A percentile compares a stretch with the other conserved stretches of the same genome.
Evolutionary conservation across 2,888 invertebrate species (phyloP).

Genomic region (Azorinus chamasolen): DNA sequence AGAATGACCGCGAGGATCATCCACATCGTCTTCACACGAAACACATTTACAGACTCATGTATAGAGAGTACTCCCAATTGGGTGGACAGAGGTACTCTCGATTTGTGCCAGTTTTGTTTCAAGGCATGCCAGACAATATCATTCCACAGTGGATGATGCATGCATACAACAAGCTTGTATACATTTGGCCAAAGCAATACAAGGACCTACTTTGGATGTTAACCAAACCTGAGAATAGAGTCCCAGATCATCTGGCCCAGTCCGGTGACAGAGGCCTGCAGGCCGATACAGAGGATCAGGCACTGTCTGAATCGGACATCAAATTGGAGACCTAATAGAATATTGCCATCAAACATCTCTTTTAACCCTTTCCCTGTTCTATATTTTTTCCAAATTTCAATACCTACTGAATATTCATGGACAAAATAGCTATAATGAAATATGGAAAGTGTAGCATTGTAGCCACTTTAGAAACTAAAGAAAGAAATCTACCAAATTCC

Average conservation of each 20-base stretch:
- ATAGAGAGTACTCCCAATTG: slow-evolving; percentile 62
- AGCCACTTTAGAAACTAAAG: too few relatives aligned
- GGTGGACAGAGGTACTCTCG: slow-evolving; percentile 57
- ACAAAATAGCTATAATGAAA: too few relatives aligned
- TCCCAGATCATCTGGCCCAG: slow-evolving; percentile 46
- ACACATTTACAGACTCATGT: slow-evolving; percentile 78
- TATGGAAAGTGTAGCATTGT: too few relatives aligned
- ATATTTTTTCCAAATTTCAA: too few relatives aligned
- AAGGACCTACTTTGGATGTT: slow-evolving; percentile 81
- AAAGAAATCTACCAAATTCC: too few relatives aligned
- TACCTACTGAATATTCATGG: too few relatives aligned
- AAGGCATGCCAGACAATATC: slow-evolving; percentile 55
- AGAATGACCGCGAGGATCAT: slow-evolving; percentile 30
- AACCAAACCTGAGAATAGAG: slow-evolving; percentile 76
- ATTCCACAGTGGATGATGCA: slow-evolving; percentile 72
- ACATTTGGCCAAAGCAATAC: slow-evolving; percentile 80
- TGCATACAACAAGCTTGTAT: slow-evolving; percentile 60
- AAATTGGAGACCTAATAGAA: too few relatives aligned
- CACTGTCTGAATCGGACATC: too few relatives aligned
- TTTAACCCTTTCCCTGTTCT: too few relatives aligned
- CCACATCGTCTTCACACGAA: slow-evolving; percentile 72
- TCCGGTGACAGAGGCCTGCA: slow-evolving; percentile 8
- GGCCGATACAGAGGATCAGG: background rate
- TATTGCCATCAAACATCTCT: too few relatives aligned
- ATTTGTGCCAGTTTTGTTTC: slow-evolving; percentile 77